These are phyloP conservation scores for Amphiura filiformis DNA, from an alignment of 35 echinoderm and acorn worm genomes.

Conservation along the genomic window DNA sequence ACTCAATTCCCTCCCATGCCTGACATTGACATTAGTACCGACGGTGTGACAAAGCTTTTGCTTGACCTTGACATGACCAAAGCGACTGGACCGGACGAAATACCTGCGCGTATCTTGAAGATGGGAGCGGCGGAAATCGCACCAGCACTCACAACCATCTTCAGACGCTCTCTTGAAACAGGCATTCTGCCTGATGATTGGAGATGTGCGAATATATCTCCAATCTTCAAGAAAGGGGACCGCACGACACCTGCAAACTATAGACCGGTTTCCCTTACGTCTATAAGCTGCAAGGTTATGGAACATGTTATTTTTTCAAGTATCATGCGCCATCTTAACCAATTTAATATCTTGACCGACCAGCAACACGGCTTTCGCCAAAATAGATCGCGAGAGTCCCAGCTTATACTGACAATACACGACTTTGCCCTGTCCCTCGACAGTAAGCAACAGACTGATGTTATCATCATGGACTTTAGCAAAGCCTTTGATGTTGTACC, in stretches of 20 bases:
- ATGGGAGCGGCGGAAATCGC: slow-evolving; percentile 31
- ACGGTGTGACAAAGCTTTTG: slow-evolving; percentile 9
- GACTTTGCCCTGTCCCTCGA: not conserved
- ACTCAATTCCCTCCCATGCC: slow-evolving; percentile 18
- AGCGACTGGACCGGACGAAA: not conserved
- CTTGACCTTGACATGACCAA: slow-evolving; percentile 24
- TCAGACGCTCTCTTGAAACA: slow-evolving; percentile 9
- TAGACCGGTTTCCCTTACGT: slow-evolving; percentile 17
- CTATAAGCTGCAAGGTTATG: slow-evolving; percentile 17
- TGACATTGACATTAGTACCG: not conserved
- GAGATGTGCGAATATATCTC: slow-evolving; percentile 57
- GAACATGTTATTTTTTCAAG: slow-evolving; percentile 9
- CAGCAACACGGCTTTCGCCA: slow-evolving; percentile 17
- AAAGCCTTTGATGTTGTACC: not conserved
- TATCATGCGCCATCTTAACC: slow-evolving; percentile 36
- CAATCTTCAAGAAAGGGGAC: slow-evolving; percentile 76
- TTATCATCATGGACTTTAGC: not conserved
- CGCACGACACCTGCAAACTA: not conserved
- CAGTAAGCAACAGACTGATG: not conserved
- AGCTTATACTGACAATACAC: not conserved
- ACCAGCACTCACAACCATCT: slow-evolving; percentile 32
- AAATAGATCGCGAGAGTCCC: not conserved
- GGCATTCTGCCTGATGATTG: slow-evolving; percentile 54
- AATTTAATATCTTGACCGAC: slow-evolving; percentile 16
- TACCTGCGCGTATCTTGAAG: slow-evolving; percentile 33